These are phyloP conservation scores for Nesogale talazaci DNA, from an alignment of 2,113 vertebrate species.

Conservation along the genomic window DNA sequence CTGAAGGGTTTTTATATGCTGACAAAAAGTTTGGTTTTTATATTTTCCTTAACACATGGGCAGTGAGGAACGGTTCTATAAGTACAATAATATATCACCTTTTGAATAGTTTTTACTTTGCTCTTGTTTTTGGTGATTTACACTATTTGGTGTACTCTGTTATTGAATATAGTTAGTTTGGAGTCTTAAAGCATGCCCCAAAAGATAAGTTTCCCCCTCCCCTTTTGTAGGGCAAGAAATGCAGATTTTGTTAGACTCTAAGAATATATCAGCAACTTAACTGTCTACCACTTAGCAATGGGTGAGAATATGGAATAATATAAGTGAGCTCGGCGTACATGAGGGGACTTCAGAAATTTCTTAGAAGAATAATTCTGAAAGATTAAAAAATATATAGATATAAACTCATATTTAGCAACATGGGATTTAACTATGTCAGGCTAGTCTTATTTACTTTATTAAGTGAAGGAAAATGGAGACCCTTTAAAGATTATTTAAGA, in stretches of 20 bases:
- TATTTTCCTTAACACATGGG: background rate
- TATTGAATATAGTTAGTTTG: slow-evolving; percentile 27
- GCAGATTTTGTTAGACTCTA: background rate
- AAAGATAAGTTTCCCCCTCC: background rate
- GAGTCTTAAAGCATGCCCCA: background rate
- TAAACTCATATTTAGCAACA: too few relatives aligned
- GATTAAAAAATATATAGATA: too few relatives aligned
- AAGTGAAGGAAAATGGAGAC: too few relatives aligned
- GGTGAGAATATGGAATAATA: slow-evolving; percentile 22
- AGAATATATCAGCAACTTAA: slow-evolving; percentile 6
- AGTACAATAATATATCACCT: background rate
- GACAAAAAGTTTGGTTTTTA: slow-evolving; percentile 16
- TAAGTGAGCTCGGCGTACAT: background rate
- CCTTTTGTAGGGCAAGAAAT: background rate
- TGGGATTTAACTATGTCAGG: too few relatives aligned
- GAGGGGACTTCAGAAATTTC: too few relatives aligned
- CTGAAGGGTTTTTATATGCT: background rate
- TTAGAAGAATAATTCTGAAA: too few relatives aligned
- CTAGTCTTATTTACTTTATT: too few relatives aligned
- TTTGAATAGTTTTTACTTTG: slow-evolving; percentile 43
- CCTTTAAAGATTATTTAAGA: too few relatives aligned
- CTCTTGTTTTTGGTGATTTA: slow-evolving; percentile 1
- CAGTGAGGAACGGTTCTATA: background rate
- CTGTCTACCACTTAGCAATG: background rate
- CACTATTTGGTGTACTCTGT: background rate